A percentile compares a stretch with the other conserved stretches of the same genome.
phyloP scores from a whole-genome alignment of 1,140 invertebrate species.

The Kradibia gibbosae region DNA sequence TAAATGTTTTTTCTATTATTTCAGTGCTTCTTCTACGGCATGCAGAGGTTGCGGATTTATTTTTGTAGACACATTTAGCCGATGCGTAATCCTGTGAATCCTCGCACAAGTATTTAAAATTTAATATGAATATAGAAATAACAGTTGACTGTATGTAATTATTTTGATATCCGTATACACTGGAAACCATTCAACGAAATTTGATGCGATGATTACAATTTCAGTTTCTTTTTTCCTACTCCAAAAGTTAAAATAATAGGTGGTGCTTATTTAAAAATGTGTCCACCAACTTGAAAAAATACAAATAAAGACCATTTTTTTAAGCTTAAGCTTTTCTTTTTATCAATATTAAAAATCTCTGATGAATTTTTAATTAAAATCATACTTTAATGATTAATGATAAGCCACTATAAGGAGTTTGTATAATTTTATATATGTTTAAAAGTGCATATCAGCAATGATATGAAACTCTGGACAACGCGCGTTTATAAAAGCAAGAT shows the following conservation, averaged over 20 bases:
- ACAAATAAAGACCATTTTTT: no score
- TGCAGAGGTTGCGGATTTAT: not conserved
- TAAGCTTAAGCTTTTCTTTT: no score
- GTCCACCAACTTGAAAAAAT: no score
- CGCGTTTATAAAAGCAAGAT: not conserved
- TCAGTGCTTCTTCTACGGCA: not conserved
- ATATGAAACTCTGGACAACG: not conserved
- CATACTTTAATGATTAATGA: no score
- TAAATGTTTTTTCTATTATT: not conserved
- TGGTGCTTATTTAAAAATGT: no score
- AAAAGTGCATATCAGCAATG: no score
- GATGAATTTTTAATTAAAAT: no score
- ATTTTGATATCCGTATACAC: not conserved
- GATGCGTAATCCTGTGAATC: not conserved
- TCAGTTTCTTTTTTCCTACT: no score
- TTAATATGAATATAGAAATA: not conserved
- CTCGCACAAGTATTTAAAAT: not conserved
- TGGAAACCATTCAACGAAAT: not conserved
- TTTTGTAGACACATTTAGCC: not conserved
- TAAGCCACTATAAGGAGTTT: no score
- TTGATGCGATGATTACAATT: not conserved
- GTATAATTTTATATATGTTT: no score
- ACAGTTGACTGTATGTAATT: not conserved
- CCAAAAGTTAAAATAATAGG: no score
- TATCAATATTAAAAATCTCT: no score